Base-by-base conservation (phyloP, 2,888 invertebrate genomes). In the Stomorhina lunata region DNA sequence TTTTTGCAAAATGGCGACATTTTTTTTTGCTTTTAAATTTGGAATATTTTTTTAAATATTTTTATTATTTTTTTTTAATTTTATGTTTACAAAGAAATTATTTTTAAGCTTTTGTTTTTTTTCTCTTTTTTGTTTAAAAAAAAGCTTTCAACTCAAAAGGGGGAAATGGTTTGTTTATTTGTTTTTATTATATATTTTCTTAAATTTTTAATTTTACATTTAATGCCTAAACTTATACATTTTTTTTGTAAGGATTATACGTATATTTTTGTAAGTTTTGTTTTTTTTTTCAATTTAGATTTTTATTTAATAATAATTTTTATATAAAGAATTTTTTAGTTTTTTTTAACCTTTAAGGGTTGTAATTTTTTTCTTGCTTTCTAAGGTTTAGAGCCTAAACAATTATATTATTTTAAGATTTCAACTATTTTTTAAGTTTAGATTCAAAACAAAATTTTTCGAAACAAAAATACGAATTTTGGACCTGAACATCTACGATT, bases 1-100 rank as follows among this genome's bases (percentile, higher is more conserved):
- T 61, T 61, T 75, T 55, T 88, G 89, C 90, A 90, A 90, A 90
- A 90, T 90, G 90, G 90, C 90, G 90, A 90, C 90, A 89, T 89
- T 86, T 87, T 87, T 87, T 88, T 76, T 71, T 82, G 37, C 68
- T 29, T 34, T 27, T 83, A 17, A 55, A 55, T 45, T 43, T 59
- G 10, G 34, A 68, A 61, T 59, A 29, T 40, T 61, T 9, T 34
- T 25, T 75, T 73, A 79, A 69, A 61, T 57, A 69, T 83, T 84
- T 83, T 34, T 59, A 71, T 77, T 80, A 73, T 29, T 68, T 40
- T 55, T 37, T 84, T 81, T 84, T 83, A 79, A 84, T 85, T 68
- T 48, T 37, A 37, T 25, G 87, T 88, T 89, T 90, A 90, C 90
- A 90, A 90, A 90, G 90, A 90, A 90, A 90, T 90, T 90, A 90